Evolutionary conservation across 2,797 vertebrate species (phyloP).

Genomic region (Phoebastria nigripes): DNA sequence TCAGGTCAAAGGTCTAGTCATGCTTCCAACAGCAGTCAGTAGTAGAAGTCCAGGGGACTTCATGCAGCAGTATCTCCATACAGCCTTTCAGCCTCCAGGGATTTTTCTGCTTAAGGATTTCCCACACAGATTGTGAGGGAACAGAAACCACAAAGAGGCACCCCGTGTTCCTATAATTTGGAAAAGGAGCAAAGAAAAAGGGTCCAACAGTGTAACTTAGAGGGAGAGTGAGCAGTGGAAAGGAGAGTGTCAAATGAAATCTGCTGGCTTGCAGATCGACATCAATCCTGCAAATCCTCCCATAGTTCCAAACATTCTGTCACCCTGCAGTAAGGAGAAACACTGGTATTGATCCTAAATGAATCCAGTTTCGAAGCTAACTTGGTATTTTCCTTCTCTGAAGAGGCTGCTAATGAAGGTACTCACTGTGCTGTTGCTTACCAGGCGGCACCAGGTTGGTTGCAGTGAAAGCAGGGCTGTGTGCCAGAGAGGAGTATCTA

Average conservation of each 20-base stretch:
- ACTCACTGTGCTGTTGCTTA: not conserved
- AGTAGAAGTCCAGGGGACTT: not conserved
- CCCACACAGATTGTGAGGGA: not conserved
- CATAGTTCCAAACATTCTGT: not conserved
- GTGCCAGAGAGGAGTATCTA: not conserved
- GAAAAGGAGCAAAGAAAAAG: not conserved
- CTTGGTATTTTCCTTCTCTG: not conserved
- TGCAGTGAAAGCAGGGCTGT: not conserved
- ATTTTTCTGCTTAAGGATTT: not conserved
- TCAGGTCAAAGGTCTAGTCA: not conserved
- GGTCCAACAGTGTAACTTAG: not conserved
- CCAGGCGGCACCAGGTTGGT: not conserved
- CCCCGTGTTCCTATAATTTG: not conserved
- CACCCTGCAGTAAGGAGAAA: not conserved
- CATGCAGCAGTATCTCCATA: not conserved
- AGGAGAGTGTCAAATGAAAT: not conserved
- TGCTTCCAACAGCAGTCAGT: not conserved
- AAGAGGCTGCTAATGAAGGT: not conserved
- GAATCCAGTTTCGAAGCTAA: not conserved
- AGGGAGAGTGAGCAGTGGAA: not conserved
- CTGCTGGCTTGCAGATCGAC: not conserved
- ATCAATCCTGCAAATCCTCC: not conserved
- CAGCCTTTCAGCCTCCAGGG: not conserved
- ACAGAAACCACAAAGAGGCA: not conserved
- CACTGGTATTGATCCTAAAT: not conserved